Conservation (phyloP, 2,113 vertebrate species). For the Calcarius ornatus region DNA sequence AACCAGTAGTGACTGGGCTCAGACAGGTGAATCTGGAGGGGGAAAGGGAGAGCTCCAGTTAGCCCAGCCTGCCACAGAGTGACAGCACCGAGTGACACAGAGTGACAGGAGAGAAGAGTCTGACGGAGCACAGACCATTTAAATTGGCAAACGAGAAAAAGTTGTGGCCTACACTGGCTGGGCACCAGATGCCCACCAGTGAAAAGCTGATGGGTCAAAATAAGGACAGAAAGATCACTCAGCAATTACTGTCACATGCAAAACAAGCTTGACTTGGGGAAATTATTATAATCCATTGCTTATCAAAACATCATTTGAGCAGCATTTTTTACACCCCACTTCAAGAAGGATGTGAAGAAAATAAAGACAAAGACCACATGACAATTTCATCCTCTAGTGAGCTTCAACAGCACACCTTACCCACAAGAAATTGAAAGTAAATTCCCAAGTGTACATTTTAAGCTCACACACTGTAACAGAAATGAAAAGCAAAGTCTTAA, state of each 20-base stretch:
- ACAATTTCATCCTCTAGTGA: not conserved
- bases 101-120: not conserved
- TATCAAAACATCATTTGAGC: not conserved
- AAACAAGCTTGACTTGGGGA: not conserved
- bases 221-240: not conserved
- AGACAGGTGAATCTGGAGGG: not conserved
- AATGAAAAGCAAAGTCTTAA: not conserved
- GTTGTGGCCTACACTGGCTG: not conserved
- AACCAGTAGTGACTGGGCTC: not conserved
- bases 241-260: not conserved
- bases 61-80: not conserved
- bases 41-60: not conserved
- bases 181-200: not conserved
- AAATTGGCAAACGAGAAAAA: not conserved
- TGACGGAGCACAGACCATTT: not conserved
- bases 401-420: not conserved
- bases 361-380: not conserved
- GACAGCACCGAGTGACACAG: no score
- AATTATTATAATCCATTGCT: not conserved
- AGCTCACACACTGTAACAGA: not conserved
- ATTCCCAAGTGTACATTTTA: not conserved
- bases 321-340: not conserved
- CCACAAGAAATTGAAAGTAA: not conserved
- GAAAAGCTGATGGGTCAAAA: not conserved
- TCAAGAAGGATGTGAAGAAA: not conserved